Evolutionary conservation across 2,113 vertebrate genomes (phyloP).

Genomic region (Stegastes partitus): DNA sequence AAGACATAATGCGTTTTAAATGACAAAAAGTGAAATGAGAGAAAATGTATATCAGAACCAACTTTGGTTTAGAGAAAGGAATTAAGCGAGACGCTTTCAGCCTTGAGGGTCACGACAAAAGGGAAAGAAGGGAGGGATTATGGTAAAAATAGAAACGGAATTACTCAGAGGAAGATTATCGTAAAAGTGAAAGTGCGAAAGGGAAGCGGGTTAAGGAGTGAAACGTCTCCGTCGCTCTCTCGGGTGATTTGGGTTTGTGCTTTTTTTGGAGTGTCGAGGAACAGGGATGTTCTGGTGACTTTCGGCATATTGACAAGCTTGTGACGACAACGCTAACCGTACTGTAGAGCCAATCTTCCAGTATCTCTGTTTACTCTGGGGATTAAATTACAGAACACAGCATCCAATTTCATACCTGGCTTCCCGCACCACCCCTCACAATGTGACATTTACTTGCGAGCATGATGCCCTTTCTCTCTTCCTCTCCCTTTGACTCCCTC

Average conservation of each 20-base stretch:
- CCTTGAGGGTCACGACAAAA: conserved; percentile 59
- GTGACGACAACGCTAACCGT: conserved; percentile 40
- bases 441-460: conserved; percentile 70
- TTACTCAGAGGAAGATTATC: conserved; percentile 56
- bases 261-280: conserved; percentile 13
- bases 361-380: conserved; percentile 75
- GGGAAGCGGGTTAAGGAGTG: conserved; percentile 4
- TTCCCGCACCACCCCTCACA: conserved; percentile 65
- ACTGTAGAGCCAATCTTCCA: conserved; percentile 64
- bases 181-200: conserved; percentile 48
- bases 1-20: conserved; percentile 46
- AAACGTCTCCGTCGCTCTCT: conserved; percentile 12
- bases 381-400: conserved; percentile 84
- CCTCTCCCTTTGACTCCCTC: conserved; percentile 12
- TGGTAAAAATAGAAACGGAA: conserved; percentile 57
- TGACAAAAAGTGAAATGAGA: conserved; percentile 33
- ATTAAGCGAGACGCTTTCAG: conserved; percentile 21
- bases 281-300: conserved; percentile 43
- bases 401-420: conserved; percentile 85
- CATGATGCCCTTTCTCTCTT: conserved; percentile 62
- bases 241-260: conserved; percentile 5
- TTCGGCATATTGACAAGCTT: conserved; percentile 55
- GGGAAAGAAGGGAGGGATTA: conserved; percentile 52
- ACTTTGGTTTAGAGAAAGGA: conserved; percentile 44
- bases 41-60: conserved; percentile 21